A percentile compares a stretch with the other conserved stretches of the same genome.
Evolutionary conservation across 1,140 invertebrate genomes (phyloP).

Genomic region (Drosophila busckii): DNA sequence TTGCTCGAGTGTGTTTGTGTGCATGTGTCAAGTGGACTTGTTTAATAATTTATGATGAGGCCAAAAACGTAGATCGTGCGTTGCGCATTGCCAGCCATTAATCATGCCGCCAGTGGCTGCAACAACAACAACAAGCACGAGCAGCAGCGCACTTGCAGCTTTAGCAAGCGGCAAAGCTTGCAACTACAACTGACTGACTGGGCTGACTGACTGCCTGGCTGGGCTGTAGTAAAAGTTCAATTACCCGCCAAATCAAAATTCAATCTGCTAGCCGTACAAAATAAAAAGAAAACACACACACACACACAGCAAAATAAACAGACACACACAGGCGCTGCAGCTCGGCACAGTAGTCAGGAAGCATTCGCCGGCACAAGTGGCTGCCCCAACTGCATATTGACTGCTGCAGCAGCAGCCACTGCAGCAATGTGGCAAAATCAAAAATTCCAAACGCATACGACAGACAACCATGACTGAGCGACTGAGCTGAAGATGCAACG

Average conservation of each 20-base stretch:
- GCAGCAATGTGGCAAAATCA: conserved; percentile 74
- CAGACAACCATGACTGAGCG: conserved; percentile 70
- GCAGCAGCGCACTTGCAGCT: no score
- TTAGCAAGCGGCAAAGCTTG: no score
- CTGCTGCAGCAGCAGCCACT: no score
- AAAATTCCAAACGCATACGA: conserved; percentile 73
- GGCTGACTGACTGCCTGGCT: no score
- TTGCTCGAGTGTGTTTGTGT: conserved; percentile 43
- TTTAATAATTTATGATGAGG: conserved; percentile 76
- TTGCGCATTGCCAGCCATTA: conserved; percentile 74
- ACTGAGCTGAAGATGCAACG: conserved; percentile 6
- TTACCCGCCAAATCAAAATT: conserved; percentile 75
- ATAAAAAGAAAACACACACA: conserved; percentile 11
- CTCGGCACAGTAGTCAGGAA: conserved; percentile 43
- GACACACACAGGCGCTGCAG: conserved; percentile 7
- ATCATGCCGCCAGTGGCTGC: conserved; percentile 53
- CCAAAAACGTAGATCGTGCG: conserved; percentile 75
- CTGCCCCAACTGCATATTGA: conserved; percentile 48
- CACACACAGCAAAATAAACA: conserved; percentile 14
- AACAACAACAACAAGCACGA: conserved; percentile 4
- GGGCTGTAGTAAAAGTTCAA: conserved; percentile 71
- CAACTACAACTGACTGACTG: background rate
- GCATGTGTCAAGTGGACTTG: conserved; percentile 74
- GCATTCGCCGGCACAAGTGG: background rate
- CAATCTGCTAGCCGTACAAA: conserved; percentile 61